Base-by-base conservation (phyloP, 2,113 vertebrate species). In the Xiphorhynchus elegans region DNA sequence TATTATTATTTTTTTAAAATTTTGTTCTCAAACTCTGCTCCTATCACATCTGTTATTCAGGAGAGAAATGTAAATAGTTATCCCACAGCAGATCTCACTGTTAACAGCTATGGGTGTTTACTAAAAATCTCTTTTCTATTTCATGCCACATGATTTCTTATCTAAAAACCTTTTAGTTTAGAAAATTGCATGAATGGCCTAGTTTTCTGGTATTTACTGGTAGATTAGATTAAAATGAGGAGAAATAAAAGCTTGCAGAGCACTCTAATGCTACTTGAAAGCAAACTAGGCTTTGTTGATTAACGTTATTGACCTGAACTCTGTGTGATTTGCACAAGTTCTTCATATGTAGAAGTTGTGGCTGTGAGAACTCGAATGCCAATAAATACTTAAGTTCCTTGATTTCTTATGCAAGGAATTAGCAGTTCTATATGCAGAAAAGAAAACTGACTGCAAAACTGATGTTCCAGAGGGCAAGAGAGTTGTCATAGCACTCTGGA, bases 41-140 rank as follows among this genome's bases (percentile, higher is more conserved):
- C 49, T 53, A 66, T 28, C 11, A n/a, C 6, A 23, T 16, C 8
- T 37, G 20, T 40, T 81, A 52, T 60, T 79, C 31, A 64, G 39
- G 33, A 64, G 47, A 53, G 39, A 91, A 91, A 82, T 40, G 35
- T 28, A 35, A 49, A 49, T 17, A 60, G 29, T 14, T 85, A n/a
- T 12, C 20, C 18, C 24, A 28, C 24, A 29, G 50, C 47, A 81
- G 29, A 11, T 81, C 52, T 70, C 0, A 0, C 33, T 77, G 14
- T 39, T 64, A 68, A 53, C 3, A 84, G 29, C 40, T 68, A 10
- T 15, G 13, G 8, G 2, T 35, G 13, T 44, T 95, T 19, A 60
- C 70, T 7, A 5, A 60, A 66, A 78, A 42, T 14, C 13, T 52
- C 18, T 83, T 83, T 60, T 76, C 47, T 40, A 9, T 91, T 84